phyloP scores from a whole-genome alignment of 2,113 vertebrate species.

The Himantopus leucocephalus region DNA sequence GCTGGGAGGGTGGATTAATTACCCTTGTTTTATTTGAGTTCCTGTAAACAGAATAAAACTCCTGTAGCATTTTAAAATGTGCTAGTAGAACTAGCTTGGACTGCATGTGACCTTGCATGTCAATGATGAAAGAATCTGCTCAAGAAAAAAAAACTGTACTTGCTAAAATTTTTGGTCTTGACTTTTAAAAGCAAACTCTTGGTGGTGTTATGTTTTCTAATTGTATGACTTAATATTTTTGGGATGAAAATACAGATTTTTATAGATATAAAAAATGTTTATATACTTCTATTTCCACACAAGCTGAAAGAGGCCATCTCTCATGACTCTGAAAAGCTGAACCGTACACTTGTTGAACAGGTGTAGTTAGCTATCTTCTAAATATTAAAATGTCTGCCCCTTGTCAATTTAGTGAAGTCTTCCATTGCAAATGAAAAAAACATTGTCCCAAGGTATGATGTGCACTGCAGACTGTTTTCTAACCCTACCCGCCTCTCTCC shows the following conservation, averaged over 20 bases:
- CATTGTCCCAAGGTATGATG: accelerated
- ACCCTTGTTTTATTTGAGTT: neutral
- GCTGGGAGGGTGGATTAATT: neutral
- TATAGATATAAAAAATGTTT: neutral
- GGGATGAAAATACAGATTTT: neutral
- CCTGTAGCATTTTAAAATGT: neutral
- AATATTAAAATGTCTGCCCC: neutral
- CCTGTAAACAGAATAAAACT: neutral
- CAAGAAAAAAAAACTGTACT: neutral
- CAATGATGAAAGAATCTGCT: neutral
- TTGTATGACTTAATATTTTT: neutral
- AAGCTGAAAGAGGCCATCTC: neutral
- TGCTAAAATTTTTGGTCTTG: neutral
- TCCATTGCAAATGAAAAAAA: neutral
- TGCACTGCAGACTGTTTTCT: neutral
- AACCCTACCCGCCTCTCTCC: neutral
- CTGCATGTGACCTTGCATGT: neutral
- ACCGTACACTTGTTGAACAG: neutral
- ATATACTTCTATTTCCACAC: neutral
- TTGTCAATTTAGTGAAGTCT: neutral
- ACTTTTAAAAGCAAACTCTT: neutral
- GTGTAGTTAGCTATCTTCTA: neutral
- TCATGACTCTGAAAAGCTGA: neutral
- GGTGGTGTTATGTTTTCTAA: neutral
- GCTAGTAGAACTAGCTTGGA: neutral